Evolutionary conservation across 2,113 vertebrate genomes (phyloP).

Genomic region (Calcarius ornatus): DNA sequence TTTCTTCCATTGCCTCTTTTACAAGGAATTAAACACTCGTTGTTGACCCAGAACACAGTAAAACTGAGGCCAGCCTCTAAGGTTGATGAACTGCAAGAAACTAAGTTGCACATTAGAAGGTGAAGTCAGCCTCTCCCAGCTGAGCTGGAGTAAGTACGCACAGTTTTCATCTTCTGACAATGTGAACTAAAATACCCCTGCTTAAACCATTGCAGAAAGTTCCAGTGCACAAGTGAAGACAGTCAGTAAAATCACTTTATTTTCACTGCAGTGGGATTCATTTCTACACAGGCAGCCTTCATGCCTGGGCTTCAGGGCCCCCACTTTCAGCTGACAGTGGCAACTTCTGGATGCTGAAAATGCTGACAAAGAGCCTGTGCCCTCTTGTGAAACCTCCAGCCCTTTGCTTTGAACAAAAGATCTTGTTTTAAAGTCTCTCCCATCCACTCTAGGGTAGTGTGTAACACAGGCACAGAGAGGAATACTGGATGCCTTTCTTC

Average conservation of each 20-base stretch:
- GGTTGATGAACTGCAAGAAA: neutral
- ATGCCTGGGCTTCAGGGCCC: neutral
- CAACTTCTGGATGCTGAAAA: neutral
- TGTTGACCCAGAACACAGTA: neutral
- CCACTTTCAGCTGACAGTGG: neutral
- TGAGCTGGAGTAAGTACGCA: neutral
- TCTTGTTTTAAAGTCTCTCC: neutral
- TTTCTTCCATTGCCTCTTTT: neutral
- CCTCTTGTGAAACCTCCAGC: neutral
- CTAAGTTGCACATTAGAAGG: rapidly evolving
- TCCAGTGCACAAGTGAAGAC: neutral
- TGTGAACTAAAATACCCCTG: neutral
- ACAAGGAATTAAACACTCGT: neutral
- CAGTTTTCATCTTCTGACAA: neutral
- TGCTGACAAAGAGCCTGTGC: neutral
- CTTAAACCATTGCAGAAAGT: neutral
- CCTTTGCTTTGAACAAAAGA: neutral
- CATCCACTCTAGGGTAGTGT: neutral
- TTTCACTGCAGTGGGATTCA: rapidly evolving
- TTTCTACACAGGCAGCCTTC: neutral
- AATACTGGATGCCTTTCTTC: neutral
- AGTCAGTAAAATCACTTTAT: neutral
- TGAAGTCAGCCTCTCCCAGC: neutral
- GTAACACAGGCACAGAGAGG: neutral
- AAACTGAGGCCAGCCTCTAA: neutral